Conservation (phyloP, 2,797 vertebrate genomes). For the Peromyscus melanophrys region DNA sequence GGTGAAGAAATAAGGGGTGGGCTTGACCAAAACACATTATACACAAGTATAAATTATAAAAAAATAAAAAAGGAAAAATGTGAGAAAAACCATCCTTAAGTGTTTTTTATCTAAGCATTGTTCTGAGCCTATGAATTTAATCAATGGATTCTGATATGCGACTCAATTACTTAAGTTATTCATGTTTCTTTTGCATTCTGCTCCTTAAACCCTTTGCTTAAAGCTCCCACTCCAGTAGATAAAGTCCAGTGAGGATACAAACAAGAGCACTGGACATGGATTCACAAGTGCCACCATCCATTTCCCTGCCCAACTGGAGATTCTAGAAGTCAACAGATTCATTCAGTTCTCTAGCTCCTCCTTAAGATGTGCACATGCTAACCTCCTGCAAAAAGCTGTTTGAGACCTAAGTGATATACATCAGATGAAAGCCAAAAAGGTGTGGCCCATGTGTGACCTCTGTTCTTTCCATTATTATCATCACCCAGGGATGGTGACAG, state of each 20-base stretch:
- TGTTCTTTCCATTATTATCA: not conserved
- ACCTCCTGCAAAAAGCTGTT: not conserved
- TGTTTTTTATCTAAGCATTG: slow-evolving; percentile 20
- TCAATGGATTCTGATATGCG: not conserved
- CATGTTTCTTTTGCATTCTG: not conserved
- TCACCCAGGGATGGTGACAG: not conserved
- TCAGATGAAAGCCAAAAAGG: not conserved
- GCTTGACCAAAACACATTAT: not conserved
- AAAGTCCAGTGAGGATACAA: not conserved
- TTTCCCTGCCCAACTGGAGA: not conserved
- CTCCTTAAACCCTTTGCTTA: not conserved
- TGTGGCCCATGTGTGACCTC: not conserved
- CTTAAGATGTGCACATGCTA: not conserved
- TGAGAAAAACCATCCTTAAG: not conserved
- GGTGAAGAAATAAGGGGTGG: not conserved
- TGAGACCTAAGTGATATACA: not conserved
- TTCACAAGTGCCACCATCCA: not conserved
- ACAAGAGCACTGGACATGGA: not conserved
- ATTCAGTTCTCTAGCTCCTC: not conserved
- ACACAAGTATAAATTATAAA: not conserved
- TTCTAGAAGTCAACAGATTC: not conserved
- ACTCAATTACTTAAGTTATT: not conserved
- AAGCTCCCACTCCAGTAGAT: not conserved
- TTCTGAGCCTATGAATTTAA: slow-evolving; percentile 17
- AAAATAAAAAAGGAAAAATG: not conserved